A percentile compares a stretch with the other conserved stretches of the same genome.
phyloP scores from a whole-genome alignment of 2,113 vertebrate species.

The Lepus europaeus region DNA sequence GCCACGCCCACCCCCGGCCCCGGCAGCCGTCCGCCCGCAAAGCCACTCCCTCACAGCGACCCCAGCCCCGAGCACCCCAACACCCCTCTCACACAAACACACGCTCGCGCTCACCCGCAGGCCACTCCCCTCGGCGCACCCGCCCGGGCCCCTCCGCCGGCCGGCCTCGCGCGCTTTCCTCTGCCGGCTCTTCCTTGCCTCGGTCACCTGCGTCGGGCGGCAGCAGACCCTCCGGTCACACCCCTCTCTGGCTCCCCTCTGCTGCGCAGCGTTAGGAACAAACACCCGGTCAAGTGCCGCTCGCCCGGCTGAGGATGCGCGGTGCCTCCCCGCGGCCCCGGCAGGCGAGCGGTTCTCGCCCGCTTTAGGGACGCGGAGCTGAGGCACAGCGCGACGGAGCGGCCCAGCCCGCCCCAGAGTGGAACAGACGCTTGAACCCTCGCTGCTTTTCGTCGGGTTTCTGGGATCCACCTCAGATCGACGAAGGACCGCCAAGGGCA shows the following conservation, averaged over 20 bases:
- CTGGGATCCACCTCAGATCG: not conserved
- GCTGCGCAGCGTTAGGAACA: not conserved
- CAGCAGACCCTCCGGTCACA: not conserved
- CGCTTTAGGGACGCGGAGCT: not conserved
- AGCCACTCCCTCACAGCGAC: not conserved
- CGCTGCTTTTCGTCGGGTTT: not conserved
- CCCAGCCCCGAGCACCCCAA: not conserved
- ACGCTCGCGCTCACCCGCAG: too few relatives aligned
- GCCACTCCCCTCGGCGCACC: not conserved
- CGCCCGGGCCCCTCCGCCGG: rapidly evolving
- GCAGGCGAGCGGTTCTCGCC: not conserved
- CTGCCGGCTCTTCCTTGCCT: too few relatives aligned
- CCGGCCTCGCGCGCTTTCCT: too few relatives aligned
- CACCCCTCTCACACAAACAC: too few relatives aligned
- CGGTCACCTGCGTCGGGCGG: too few relatives aligned
- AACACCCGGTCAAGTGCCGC: not conserved
- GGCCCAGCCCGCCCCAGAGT: too few relatives aligned
- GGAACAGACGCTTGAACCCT: not conserved
- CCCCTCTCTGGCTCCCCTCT: not conserved
- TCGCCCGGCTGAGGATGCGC: not conserved
- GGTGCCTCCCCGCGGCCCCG: not conserved
- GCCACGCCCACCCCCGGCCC: not conserved
- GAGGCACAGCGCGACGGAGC: not conserved
- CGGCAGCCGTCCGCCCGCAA: not conserved
- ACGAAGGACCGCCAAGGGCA: not conserved